These are phyloP conservation scores for Cyclura pinguis DNA, from an alignment of 2,797 vertebrate species.

Conservation along the genomic window DNA sequence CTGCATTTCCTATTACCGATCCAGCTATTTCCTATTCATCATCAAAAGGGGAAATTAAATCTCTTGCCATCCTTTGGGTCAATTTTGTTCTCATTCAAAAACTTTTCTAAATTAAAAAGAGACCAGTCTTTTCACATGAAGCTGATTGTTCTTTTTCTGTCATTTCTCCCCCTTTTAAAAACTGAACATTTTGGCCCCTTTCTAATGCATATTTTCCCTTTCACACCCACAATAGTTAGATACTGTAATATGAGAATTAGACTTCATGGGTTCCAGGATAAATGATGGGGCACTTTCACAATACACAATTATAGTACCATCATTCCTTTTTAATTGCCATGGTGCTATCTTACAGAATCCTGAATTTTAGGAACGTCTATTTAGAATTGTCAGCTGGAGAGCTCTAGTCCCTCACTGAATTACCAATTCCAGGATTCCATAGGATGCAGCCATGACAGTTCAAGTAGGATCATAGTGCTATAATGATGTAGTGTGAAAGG, in stretches of 20 bases:
- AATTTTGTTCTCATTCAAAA: constrained; percentile 8
- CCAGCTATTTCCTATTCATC: constrained; percentile 26
- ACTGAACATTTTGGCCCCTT: background rate
- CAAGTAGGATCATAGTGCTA: too few species aligned
- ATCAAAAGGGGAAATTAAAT: constrained; percentile 29
- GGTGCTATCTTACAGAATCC: background rate
- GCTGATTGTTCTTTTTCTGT: background rate
- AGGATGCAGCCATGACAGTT: too few species aligned
- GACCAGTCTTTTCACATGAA: background rate
- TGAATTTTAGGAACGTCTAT: too few species aligned
- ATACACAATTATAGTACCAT: background rate
- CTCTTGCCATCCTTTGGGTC: background rate
- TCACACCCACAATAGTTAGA: background rate
- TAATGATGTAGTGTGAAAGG: too few species aligned
- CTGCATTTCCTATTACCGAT: constrained; percentile 53
- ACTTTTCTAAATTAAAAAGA: background rate
- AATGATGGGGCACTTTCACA: background rate
- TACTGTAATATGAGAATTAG: background rate
- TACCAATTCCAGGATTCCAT: background rate
- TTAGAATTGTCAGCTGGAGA: too few species aligned
- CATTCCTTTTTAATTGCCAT: background rate
- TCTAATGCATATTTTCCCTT: background rate
- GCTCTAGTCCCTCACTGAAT: background rate
- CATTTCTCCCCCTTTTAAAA: background rate
- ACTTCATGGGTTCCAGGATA: background rate